These are phyloP conservation scores for Hedya salicella DNA, from an alignment of 2,888 invertebrate species.

Conservation along the genomic window DNA sequence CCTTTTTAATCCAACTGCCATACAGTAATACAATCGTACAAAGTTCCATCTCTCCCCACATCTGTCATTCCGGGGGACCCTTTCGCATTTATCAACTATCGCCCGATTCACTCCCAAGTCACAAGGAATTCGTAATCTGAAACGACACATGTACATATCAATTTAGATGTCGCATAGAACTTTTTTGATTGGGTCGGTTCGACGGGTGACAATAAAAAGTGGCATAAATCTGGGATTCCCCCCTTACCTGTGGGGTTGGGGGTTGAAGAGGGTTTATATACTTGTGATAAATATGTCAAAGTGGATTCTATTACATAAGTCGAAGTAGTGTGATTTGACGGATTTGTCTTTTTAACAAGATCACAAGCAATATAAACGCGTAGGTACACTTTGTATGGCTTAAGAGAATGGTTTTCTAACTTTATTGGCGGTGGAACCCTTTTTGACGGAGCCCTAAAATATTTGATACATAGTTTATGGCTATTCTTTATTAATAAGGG, in stretches of 20 bases:
- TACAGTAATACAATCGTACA: constrained; percentile 19
- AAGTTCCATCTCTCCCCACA: constrained; percentile 23
- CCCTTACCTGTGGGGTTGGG: constrained; percentile 16
- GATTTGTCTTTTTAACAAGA: too few relatives aligned
- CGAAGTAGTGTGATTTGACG: too few relatives aligned
- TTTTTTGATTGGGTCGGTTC: constrained; percentile 7
- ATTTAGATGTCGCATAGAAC: not conserved
- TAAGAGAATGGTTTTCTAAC: too few relatives aligned
- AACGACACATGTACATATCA: constrained; percentile 5
- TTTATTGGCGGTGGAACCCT: too few relatives aligned
- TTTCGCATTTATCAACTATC: constrained; percentile 32
- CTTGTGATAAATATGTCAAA: constrained; percentile 11
- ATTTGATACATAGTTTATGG: too few relatives aligned
- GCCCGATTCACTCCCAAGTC: constrained; percentile 25
- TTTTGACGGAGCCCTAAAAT: too few relatives aligned
- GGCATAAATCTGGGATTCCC: constrained; percentile 32
- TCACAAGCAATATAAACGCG: too few relatives aligned
- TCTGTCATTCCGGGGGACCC: constrained; percentile 34
- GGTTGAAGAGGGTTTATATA: constrained; percentile 20
- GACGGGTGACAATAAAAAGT: constrained; percentile 45
- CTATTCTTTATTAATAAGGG: too few relatives aligned
- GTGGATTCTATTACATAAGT: constrained; percentile 1
- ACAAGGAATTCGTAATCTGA: not conserved
- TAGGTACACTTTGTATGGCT: too few relatives aligned
- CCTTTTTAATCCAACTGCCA: constrained; percentile 3